phyloP scores from a whole-genome alignment of 2,888 invertebrate genomes.

The Trachelus stipa region DNA sequence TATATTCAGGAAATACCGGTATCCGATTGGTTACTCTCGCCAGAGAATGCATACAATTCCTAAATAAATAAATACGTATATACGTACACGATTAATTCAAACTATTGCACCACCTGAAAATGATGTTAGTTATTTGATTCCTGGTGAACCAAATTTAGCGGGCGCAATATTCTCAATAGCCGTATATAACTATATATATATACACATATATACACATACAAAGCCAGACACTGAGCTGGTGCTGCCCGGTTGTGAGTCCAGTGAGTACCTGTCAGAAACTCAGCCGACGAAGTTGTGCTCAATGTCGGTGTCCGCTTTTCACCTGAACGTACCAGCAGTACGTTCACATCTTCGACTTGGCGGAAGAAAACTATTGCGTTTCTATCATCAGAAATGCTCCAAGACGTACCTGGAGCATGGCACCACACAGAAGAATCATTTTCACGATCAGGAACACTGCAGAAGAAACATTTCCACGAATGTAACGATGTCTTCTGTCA shows the following conservation, averaged over 20 bases:
- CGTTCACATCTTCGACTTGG: background rate
- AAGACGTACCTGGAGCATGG: background rate
- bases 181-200: no score
- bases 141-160: no score
- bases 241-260: background rate
- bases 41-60: no score
- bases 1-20: no score
- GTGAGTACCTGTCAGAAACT: background rate
- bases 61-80: no score
- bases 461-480: background rate
- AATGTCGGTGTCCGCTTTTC: background rate
- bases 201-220: no score
- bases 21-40: no score
- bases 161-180: no score
- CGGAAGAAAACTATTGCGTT: background rate
- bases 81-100: no score
- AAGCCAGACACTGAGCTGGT: no score
- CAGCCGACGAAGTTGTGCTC: background rate
- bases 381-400: background rate
- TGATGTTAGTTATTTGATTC: no score
- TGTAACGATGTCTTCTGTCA: constrained; percentile 31
- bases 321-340: background rate
- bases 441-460: background rate
- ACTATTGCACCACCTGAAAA: no score
- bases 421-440: background rate